Base-by-base conservation (phyloP, 1,140 invertebrate genomes). In the Paralvinella palmiformis region DNA sequence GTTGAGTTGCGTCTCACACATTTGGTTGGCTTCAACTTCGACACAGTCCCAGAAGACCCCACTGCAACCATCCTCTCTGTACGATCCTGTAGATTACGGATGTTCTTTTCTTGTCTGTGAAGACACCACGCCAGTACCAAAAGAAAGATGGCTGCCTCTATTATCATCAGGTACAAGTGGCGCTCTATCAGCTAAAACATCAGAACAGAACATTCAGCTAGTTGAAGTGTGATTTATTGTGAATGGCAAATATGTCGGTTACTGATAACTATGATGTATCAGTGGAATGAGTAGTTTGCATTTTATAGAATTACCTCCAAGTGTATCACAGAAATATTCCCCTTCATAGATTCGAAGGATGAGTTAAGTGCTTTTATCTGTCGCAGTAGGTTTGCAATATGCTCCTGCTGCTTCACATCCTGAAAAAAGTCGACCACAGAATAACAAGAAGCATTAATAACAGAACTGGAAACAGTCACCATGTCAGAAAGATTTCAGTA, bases 351-450 rank as follows among this genome's bases (percentile, higher is more conserved):
- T 2, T 7, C 31, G 48, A 52, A 22, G 2, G 48, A 27, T 20
- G n/a, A 22, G 13, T 22, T 17, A 22, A 52, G 20, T 5, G 5
- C 31, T 7, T 52, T 22, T 10, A 52, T 29, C 2, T 52, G 48
- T n/a, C 31, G 24, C 48, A 27, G 48, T 52, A 52, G 48, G 24
- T 29, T 22, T 20, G 48, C 48, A 17, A 52, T 52, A 29, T 52
- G 24, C n/a, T 52, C 48, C n/a, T 52, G 48, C 3, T 52, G 48
- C 48, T 52, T 52, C 48, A 52, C 10, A 29, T 52, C 48, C 48
- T 52, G 48, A 3, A n/a, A 52, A 6, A 52, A 6, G 4, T 29
- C 24, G 24, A 52, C 7, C 13, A n/a, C 37, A 15, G 37, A 52
- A 10, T 27, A 6, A 5, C 45, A 52, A 22, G n/a, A 20, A 2